Conservation (phyloP, 2,888 invertebrate species). For the Drosophila emarginata region DNA sequence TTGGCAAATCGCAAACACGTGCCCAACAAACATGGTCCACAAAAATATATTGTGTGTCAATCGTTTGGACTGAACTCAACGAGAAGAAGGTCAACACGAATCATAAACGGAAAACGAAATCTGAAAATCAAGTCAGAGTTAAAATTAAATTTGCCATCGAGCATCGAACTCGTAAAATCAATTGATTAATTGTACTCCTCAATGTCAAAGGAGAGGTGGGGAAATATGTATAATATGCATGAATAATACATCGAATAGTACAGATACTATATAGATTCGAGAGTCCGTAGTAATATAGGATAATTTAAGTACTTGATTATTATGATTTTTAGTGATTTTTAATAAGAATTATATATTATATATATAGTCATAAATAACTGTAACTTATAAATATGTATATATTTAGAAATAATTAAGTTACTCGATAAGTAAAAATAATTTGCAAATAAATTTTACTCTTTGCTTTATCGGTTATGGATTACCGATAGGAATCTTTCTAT, state of each 20-base stretch:
- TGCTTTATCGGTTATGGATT: no score
- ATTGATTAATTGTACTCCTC: constrained; percentile 22
- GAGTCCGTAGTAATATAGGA: no score
- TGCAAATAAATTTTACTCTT: no score
- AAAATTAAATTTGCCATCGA: constrained; percentile 51
- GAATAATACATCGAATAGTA: background rate
- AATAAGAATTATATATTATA: no score
- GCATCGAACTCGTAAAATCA: constrained; percentile 27
- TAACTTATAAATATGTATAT: no score
- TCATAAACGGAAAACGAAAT: constrained; percentile 39
- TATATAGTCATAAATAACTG: no score
- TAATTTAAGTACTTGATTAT: no score
- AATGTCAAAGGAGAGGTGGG: background rate
- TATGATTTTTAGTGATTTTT: no score
- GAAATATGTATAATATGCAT: background rate
- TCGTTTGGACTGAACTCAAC: constrained; percentile 3
- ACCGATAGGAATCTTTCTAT: no score
- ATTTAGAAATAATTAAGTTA: no score
- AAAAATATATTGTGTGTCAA: constrained; percentile 28
- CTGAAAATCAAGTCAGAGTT: constrained; percentile 40
- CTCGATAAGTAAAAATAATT: no score
- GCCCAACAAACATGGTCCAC: constrained; percentile 27
- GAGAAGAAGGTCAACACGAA: constrained; percentile 58
- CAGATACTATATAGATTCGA: background rate
- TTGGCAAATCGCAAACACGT: constrained; percentile 59